Conservation (phyloP, 2,113 vertebrate species). For the Pteruthius melanotis region DNA sequence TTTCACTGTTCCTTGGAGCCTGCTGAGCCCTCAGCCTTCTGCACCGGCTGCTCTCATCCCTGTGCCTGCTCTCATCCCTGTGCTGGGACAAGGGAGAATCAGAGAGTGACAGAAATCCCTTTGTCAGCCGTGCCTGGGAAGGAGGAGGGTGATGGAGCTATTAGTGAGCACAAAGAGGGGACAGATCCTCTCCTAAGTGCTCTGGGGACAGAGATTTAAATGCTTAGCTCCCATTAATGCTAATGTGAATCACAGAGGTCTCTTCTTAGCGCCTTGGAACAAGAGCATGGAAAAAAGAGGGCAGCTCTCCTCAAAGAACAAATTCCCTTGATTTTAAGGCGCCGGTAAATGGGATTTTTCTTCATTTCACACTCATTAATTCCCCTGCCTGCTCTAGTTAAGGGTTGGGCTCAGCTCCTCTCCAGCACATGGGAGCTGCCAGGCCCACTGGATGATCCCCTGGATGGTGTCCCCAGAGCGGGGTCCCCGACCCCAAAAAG, state of each 20-base stretch:
- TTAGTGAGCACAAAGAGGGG: not conserved
- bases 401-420: not conserved
- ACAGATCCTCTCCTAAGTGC: constrained; percentile 1
- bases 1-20: not conserved
- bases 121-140: constrained; percentile 32
- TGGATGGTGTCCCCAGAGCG: not conserved
- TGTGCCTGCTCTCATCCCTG: not conserved
- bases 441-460: not conserved
- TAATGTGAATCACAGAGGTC: not conserved
- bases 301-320: not conserved
- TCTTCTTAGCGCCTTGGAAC: constrained; percentile 8
- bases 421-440: not conserved
- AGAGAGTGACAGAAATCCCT: constrained; percentile 26
- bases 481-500: not conserved
- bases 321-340: not conserved
- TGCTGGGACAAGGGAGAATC: not conserved
- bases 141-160: constrained; percentile 15
- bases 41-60: not conserved
- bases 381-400: not conserved
- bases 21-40: not conserved
- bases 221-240: constrained; percentile 15
- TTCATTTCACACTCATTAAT: constrained; percentile 16
- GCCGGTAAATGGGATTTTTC: not conserved
- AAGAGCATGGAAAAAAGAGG: not conserved
- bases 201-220: constrained; percentile 30